Evolutionary conservation across 1,140 invertebrate species (phyloP).

Genomic region (Drosophila setifemur): DNA sequence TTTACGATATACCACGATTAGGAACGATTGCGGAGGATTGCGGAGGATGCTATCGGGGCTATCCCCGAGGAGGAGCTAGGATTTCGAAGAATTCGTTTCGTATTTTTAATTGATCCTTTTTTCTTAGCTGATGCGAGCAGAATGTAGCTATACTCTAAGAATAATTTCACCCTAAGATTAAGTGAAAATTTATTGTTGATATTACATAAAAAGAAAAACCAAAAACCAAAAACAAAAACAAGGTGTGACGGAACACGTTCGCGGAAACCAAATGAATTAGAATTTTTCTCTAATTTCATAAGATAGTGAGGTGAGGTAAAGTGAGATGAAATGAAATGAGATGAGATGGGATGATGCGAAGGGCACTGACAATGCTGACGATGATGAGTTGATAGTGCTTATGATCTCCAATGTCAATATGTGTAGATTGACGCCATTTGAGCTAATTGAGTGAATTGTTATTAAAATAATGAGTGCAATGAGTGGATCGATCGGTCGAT

Average conservation of each 20-base stretch:
- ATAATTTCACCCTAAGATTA: constrained; percentile 75
- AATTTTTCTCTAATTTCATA: constrained; percentile 78
- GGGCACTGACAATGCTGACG: constrained; percentile 37
- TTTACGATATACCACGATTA: constrained; percentile 49
- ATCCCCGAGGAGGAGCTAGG: constrained; percentile 38
- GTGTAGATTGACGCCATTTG: constrained; percentile 73
- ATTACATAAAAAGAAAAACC: constrained; percentile 58
- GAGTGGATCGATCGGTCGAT: constrained; percentile 40
- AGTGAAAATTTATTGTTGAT: constrained; percentile 80
- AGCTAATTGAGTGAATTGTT: constrained; percentile 81
- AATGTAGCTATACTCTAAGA: constrained; percentile 76
- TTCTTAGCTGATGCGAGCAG: constrained; percentile 73
- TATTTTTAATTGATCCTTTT: constrained; percentile 50
- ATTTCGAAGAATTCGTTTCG: constrained; percentile 37
- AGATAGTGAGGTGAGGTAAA: constrained; percentile 38
- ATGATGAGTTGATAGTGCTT: constrained; percentile 62
- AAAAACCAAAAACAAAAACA: constrained; percentile 11
- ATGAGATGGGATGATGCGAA: constrained; percentile 38
- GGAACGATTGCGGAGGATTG: constrained; percentile 22
- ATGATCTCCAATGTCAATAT: constrained; percentile 75
- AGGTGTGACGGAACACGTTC: constrained; percentile 12
- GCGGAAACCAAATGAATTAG: constrained; percentile 59
- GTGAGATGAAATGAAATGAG: constrained; percentile 18
- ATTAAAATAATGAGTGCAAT: constrained; percentile 76
- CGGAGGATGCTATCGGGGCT: background rate